Percentiles rank a stretch among this genome's conserved stretches.
Conservation (phyloP, 1,140 invertebrate species). For the Orussus abietinus region DNA sequence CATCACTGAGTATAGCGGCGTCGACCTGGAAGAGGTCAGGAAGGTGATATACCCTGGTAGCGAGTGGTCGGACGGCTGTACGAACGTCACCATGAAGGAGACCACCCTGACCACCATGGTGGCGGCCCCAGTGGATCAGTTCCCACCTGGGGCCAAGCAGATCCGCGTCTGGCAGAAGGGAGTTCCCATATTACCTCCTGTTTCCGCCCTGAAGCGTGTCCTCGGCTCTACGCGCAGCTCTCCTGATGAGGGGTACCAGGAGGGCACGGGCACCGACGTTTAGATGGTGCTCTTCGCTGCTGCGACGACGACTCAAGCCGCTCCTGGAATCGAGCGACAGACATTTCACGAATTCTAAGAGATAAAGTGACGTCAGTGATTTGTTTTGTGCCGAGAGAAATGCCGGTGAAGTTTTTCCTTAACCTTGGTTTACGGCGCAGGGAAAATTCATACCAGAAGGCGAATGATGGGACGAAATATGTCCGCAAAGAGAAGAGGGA, state of each 20-base stretch:
- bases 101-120: slow-evolving; percentile 32
- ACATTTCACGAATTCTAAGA: no score
- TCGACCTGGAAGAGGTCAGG: slow-evolving; percentile 63
- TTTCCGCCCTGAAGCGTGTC: slow-evolving; percentile 74
- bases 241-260: slow-evolving; percentile 86
- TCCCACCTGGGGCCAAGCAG: slow-evolving; percentile 65
- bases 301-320: slow-evolving; percentile 28
- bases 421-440: neutral
- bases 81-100: slow-evolving; percentile 1
- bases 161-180: slow-evolving; percentile 81
- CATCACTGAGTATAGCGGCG: slow-evolving; percentile 39
- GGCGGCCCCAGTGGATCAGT: slow-evolving; percentile 51
- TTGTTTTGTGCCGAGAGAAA: slow-evolving; percentile 1
- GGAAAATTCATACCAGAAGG: neutral
- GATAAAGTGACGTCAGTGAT: slow-evolving; percentile 1
- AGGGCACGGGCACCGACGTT: slow-evolving; percentile 87
- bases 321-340: no score
- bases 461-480: neutral
- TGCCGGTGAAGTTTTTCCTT: slow-evolving; percentile 8
- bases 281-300: slow-evolving; percentile 56
- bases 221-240: slow-evolving; percentile 74
- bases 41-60: no score
- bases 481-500: neutral
- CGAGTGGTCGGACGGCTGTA: slow-evolving; percentile 23
- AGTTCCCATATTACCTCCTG: slow-evolving; percentile 76